A percentile compares a stretch with the other conserved stretches of the same genome.
These are phyloP conservation scores for Phrynocephalus vlangalii DNA, from an alignment of 2,797 vertebrate genomes.

Conservation along the genomic window DNA sequence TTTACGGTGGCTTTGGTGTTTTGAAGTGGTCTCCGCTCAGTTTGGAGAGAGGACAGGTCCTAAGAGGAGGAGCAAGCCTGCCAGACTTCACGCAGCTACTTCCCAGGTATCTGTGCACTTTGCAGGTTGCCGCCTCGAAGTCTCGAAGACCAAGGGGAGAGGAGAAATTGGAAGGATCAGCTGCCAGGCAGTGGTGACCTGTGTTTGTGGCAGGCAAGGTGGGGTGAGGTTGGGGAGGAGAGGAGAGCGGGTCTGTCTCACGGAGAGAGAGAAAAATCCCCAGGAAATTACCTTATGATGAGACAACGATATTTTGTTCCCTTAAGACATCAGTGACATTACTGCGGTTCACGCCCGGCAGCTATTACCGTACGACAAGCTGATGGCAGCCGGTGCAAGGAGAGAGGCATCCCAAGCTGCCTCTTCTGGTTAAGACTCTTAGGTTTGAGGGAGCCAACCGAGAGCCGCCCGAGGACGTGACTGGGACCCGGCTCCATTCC, in stretches of 20 bases:
- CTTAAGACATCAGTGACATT: conserved; percentile 15
- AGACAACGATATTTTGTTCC: conserved; percentile 48
- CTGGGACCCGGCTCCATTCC: neutral
- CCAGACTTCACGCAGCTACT: too few relatives aligned
- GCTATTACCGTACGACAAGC: conserved; percentile 21
- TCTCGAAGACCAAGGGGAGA: neutral
- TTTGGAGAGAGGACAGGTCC: too few relatives aligned
- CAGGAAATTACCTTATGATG: conserved; percentile 22
- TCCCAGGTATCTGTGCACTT: neutral
- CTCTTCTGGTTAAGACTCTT: neutral
- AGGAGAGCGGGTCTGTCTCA: neutral
- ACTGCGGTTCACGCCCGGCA: conserved; percentile 27
- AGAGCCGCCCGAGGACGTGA: neutral
- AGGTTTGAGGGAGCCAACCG: neutral
- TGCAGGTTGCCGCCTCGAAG: neutral
- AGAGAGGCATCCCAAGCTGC: conserved; percentile 4
- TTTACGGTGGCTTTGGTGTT: too few relatives aligned
- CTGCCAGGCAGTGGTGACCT: neutral
- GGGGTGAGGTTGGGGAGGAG: neutral
- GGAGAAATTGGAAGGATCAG: neutral
- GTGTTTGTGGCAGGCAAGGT: neutral
- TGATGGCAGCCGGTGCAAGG: conserved; percentile 19
- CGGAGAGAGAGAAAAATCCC: neutral
- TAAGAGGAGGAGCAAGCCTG: too few relatives aligned
- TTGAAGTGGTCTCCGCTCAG: too few relatives aligned